Evolutionary conservation across 1,140 invertebrate species (phyloP).

Genomic region (Brachionus angularis): DNA sequence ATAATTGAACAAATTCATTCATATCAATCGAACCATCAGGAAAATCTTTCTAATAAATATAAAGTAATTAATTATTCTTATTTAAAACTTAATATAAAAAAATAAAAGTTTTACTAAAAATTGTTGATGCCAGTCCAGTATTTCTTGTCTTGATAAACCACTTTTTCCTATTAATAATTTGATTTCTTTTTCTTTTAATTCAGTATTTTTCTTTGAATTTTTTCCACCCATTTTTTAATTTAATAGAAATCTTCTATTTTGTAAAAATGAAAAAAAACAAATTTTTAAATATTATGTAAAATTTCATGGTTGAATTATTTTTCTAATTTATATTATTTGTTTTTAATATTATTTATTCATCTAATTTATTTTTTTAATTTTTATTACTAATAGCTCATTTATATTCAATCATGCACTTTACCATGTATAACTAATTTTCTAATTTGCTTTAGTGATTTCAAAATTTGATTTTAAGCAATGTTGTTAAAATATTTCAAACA

Average conservation of each 20-base stretch:
- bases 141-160: constrained; percentile 39
- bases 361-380: too few species aligned
- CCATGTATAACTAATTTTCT: too few species aligned
- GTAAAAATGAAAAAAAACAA: too few species aligned
- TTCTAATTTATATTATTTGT: too few species aligned
- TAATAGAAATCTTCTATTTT: not conserved
- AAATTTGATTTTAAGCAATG: too few species aligned
- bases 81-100: not conserved
- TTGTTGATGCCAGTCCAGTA: constrained; percentile 19
- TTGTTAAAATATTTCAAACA: too few species aligned
- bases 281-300: too few species aligned
- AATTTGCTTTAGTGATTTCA: too few species aligned
- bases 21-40: constrained; percentile 27
- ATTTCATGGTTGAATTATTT: too few species aligned
- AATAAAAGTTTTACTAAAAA: not conserved
- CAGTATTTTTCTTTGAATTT: constrained; percentile 18
- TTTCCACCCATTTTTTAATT: not conserved
- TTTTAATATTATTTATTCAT: too few species aligned
- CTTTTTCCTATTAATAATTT: constrained; percentile 19
- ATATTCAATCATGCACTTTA: too few species aligned
- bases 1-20: constrained; percentile 3
- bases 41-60: not conserved
- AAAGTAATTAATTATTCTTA: not conserved
- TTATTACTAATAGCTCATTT: too few species aligned
- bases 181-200: constrained; percentile 42